Percentiles rank a stretch among this genome's conserved stretches.
phyloP scores from a whole-genome alignment of 2,113 vertebrate genomes.

The Emydocephalus ijimae region DNA sequence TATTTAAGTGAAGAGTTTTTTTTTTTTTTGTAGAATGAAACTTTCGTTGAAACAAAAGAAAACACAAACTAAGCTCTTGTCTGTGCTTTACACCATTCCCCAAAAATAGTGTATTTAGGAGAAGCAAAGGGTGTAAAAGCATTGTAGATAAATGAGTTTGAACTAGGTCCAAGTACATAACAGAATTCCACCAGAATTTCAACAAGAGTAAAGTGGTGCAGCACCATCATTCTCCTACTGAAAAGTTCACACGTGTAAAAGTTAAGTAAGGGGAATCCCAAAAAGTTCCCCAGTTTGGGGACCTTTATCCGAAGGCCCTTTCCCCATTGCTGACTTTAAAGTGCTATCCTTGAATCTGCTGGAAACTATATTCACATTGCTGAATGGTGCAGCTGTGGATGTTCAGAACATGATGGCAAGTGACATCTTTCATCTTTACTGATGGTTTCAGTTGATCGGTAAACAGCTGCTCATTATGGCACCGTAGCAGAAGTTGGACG shows the following conservation, averaged over 20 bases:
- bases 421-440: neutral
- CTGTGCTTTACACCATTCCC: neutral
- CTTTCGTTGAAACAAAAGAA: neutral
- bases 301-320: neutral
- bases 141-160: neutral
- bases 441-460: neutral
- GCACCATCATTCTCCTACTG: neutral
- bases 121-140: neutral
- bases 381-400: neutral
- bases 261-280: neutral
- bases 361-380: neutral
- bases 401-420: neutral
- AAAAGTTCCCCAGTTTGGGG: neutral
- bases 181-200: neutral
- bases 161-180: neutral
- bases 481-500: neutral
- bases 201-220: neutral
- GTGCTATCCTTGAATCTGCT: neutral
- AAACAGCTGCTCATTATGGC: neutral
- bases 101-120: neutral
- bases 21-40: neutral
- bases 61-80: neutral
- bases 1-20: neutral
- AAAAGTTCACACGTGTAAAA: neutral
- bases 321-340: neutral